A percentile compares a stretch with the other conserved stretches of the same genome.
These are phyloP conservation scores for Netta rufina DNA, from an alignment of 2,797 vertebrate genomes.

Conservation along the genomic window DNA sequence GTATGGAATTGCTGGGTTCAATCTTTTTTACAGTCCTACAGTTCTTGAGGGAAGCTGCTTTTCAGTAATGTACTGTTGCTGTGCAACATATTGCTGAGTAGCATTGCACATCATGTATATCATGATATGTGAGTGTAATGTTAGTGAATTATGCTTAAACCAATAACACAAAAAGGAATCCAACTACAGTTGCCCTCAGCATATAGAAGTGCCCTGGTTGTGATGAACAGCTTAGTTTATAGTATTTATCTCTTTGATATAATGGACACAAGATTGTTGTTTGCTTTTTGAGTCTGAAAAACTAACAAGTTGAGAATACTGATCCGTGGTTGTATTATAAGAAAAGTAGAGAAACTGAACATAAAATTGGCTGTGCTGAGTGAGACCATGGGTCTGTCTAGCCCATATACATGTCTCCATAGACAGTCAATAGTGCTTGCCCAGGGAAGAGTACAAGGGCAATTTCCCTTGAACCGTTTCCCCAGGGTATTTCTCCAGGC, in stretches of 20 bases:
- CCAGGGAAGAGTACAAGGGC: not conserved
- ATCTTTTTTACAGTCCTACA: slow-evolving; percentile 45
- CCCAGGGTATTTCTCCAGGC: not conserved
- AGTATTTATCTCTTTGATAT: slow-evolving; percentile 54
- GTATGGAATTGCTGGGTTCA: slow-evolving; percentile 19
- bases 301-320: not conserved
- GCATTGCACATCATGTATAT: slow-evolving; percentile 68
- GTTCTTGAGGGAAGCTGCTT: slow-evolving; percentile 70
- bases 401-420: not conserved
- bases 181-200: not conserved
- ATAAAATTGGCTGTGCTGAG: not conserved
- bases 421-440: not conserved
- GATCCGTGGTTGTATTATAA: not conserved
- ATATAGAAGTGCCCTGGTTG: slow-evolving; percentile 25
- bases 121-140: slow-evolving; percentile 56
- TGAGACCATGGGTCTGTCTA: not conserved
- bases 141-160: slow-evolving; percentile 36
- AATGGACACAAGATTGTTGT: not conserved
- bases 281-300: slow-evolving; percentile 39
- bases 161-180: slow-evolving; percentile 24
- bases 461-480: not conserved
- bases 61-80: slow-evolving; percentile 76
- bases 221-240: slow-evolving; percentile 36
- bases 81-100: slow-evolving; percentile 69
- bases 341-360: not conserved